Evolutionary conservation across 1,140 invertebrate genomes (phyloP).

Genomic region (Drosophila gunungcola): DNA sequence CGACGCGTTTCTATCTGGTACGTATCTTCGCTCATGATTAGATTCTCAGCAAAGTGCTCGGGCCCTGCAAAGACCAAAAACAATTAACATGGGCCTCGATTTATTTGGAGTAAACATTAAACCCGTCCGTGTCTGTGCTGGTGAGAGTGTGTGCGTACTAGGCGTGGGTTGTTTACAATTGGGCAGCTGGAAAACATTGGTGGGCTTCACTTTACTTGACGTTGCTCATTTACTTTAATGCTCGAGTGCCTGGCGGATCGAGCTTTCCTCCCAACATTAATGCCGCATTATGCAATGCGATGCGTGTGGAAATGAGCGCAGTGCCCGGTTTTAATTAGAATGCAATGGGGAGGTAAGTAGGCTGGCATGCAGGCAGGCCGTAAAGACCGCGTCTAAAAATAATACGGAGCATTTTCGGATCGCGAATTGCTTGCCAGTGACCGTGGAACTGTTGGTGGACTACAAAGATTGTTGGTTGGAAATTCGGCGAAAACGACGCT

Average conservation of each 20-base stretch:
- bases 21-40: constrained; percentile 66
- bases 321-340: constrained; percentile 72
- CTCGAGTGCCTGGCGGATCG: constrained; percentile 51
- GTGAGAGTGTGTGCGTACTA: constrained; percentile 10
- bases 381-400: constrained; percentile 62
- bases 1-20: constrained; percentile 84
- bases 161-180: constrained; percentile 78
- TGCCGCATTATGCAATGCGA: constrained; percentile 67
- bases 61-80: constrained; percentile 45
- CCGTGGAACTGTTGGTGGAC: constrained; percentile 26
- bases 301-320: constrained; percentile 76
- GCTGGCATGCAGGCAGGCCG: constrained; percentile 1
- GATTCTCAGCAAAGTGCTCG: constrained; percentile 19
- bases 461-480: not conserved
- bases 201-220: constrained; percentile 15
- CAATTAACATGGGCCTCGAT: constrained; percentile 27
- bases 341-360: constrained; percentile 63
- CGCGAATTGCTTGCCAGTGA: constrained; percentile 52
- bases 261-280: constrained; percentile 44
- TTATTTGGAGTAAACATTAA: constrained; percentile 25
- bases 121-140: constrained; percentile 5
- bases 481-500: not conserved
- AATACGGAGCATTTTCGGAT: constrained; percentile 34
- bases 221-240: constrained; percentile 40
- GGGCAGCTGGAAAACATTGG: constrained; percentile 35